These are phyloP conservation scores for Sander vitreus DNA, from an alignment of 2,113 vertebrate species.

Conservation along the genomic window DNA sequence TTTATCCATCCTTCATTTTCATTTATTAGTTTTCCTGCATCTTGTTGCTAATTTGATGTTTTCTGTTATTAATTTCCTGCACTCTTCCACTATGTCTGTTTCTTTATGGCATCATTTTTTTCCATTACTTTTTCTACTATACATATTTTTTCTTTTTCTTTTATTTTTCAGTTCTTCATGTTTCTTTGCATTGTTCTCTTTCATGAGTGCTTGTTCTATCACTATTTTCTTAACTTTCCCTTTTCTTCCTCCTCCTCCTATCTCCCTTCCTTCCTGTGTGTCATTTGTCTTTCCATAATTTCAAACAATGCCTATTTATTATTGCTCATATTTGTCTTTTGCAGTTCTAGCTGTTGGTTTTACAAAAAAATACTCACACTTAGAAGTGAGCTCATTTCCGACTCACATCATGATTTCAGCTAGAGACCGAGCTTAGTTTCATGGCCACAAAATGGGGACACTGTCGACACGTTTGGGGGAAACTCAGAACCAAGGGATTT, in stretches of 20 bases:
- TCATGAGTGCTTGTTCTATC: background rate
- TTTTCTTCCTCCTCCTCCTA: background rate
- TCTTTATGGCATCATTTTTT: background rate
- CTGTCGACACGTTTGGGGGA: background rate
- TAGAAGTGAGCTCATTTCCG: conserved; percentile 35
- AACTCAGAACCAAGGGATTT: background rate
- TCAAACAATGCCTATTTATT: background rate
- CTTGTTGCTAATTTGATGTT: background rate
- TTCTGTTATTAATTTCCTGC: background rate
- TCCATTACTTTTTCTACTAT: background rate
- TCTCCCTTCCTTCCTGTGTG: background rate
- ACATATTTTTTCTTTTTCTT: background rate
- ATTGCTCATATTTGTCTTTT: background rate
- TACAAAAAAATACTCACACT: conserved; percentile 30
- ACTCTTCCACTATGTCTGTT: background rate
- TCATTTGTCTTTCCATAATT: conserved; percentile 1
- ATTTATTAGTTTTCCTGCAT: conserved; percentile 3
- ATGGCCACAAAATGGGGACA: conserved; percentile 7
- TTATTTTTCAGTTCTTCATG: background rate
- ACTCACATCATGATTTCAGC: conserved; percentile 39
- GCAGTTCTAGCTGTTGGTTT: background rate
- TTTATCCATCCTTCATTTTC: conserved; percentile 11
- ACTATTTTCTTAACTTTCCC: background rate
- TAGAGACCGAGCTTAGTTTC: conserved; percentile 16
- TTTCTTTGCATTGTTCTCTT: background rate